Evolutionary conservation across 2,113 vertebrate genomes (phyloP).

Genomic region (Nyctibius bracteatus): DNA sequence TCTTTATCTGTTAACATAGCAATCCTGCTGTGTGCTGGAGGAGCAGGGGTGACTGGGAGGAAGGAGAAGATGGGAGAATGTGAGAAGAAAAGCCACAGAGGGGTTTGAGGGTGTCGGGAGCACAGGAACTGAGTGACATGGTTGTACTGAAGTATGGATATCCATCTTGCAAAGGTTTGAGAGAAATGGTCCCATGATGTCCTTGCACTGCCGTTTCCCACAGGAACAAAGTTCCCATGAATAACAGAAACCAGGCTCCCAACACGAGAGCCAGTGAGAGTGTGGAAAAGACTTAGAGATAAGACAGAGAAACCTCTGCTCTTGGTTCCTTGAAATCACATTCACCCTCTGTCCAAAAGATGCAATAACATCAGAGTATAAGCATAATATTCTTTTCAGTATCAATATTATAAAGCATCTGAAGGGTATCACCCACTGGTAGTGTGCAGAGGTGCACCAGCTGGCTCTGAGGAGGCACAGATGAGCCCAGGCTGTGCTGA

Average conservation of each 20-base stretch:
- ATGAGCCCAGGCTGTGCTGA: not conserved
- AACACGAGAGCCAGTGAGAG: not conserved
- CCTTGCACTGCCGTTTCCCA: not conserved
- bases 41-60: not conserved
- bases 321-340: not conserved
- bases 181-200: not conserved
- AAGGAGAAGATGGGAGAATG: not conserved
- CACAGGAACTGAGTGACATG: not conserved
- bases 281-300: not conserved
- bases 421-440: accelerated
- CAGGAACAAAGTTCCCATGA: not conserved
- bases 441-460: not conserved
- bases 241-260: not conserved
- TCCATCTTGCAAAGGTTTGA: not conserved
- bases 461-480: not conserved
- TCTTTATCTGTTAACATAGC: not conserved
- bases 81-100: not conserved
- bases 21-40: not conserved
- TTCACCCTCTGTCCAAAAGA: not conserved
- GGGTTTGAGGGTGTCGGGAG: accelerated
- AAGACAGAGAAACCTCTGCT: not conserved
- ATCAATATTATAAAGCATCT: not conserved
- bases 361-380: not conserved
- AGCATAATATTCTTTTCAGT: not conserved
- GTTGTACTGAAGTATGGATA: not conserved